Evolutionary conservation across 2,797 vertebrate genomes (phyloP), one percentile per base, ranked within the genome.

Genomic region (Neostethus bicornis): DNA sequence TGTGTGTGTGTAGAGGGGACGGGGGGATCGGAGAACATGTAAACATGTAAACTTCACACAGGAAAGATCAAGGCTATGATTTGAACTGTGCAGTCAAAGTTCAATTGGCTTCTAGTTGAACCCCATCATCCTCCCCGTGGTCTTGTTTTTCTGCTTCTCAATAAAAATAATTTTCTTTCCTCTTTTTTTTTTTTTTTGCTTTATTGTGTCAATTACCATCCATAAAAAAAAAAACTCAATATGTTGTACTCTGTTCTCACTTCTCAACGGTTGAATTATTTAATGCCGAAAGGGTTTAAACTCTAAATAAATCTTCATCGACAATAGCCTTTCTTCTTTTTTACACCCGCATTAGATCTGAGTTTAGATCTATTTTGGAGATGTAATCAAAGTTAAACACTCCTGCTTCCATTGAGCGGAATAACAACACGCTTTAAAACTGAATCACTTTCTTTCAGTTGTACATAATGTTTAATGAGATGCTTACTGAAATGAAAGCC

Each of bases 21-120:
- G 69, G 66, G 73, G 53, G 39, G 75, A 62, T 24, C 19, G 39
- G 58, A 70, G 65, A 73, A 76, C 74, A 79, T 73, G 70, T 39
- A 73, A 73, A 76, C 74, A 79, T 73, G 70, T 39, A 73, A 82
- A 81, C 80, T 70, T 82, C 73, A 77, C 79, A 80, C 64, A 79
- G 61, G 59, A 55, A 71, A 62, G 73, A 75, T 80, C 77, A 85
- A 70, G 68, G 57, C 66, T 54, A 51, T 67, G 61, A 55, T 60
- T 35, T 79, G 61, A 81, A 78, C 73, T 58, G 13, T 58, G 51
- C 58, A 64, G 57, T 64, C 65, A 69, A 52, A 57, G 58, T 77
- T 79, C 68, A 76, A 71, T 62, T 64, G 66, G 56, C 68, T 78
- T 56, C 79, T 57, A 65, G 66, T 71, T 75, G 67, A 26, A 61